Evolutionary conservation across 2,797 vertebrate genomes (phyloP).

Genomic region (Tympanoctomys barrerae): DNA sequence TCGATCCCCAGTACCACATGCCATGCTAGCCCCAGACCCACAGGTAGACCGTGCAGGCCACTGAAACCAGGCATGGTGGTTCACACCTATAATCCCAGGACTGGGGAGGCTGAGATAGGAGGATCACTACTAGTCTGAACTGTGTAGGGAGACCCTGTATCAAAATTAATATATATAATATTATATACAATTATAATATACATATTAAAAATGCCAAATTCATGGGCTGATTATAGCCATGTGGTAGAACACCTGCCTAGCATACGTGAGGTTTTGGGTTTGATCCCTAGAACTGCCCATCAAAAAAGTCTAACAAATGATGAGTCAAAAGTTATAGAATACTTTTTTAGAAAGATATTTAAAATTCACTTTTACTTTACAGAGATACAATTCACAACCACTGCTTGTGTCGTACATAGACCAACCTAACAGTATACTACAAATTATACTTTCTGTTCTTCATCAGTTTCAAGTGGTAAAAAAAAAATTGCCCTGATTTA

Average conservation of each 20-base stretch:
- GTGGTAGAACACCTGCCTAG: background rate
- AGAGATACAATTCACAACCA: background rate
- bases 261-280: background rate
- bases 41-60: too few relatives aligned
- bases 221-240: background rate
- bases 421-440: background rate
- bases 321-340: conserved; percentile 18
- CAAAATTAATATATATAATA: too few relatives aligned
- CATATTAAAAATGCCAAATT: background rate
- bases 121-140: too few relatives aligned
- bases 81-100: too few relatives aligned
- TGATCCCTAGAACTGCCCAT: background rate
- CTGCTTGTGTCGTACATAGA: background rate
- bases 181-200: too few relatives aligned
- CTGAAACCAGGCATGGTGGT: too few relatives aligned
- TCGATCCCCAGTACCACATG: background rate
- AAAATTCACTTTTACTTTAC: background rate
- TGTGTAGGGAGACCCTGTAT: too few relatives aligned
- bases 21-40: too few relatives aligned
- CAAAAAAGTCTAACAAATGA: background rate
- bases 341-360: conserved; percentile 7
- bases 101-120: too few relatives aligned
- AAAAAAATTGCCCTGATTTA: conserved; percentile 39
- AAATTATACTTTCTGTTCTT: conserved; percentile 49
- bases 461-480: background rate